These are phyloP conservation scores for Drosophila tripunctata DNA, from an alignment of 2,888 invertebrate genomes.

Conservation along the genomic window DNA sequence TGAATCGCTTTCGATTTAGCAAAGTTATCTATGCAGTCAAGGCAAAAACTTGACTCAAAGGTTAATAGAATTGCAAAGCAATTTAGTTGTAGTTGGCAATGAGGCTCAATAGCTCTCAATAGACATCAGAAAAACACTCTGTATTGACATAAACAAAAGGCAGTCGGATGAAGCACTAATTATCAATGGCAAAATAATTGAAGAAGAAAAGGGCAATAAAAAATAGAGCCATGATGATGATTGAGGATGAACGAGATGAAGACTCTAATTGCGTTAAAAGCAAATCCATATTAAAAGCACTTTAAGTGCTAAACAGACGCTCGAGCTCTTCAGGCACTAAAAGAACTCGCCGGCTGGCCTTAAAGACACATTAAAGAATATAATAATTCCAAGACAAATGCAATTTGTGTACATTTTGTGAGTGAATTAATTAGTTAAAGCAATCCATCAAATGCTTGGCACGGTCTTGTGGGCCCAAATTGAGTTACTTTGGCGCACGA, in stretches of 20 bases:
- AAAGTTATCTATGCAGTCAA: not conserved
- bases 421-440: slow-evolving; percentile 64
- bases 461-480: slow-evolving; percentile 31
- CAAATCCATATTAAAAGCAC: slow-evolving; percentile 53
- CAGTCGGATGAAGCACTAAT: slow-evolving; percentile 41
- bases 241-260: slow-evolving; percentile 13
- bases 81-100: slow-evolving; percentile 40
- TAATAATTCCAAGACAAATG: slow-evolving; percentile 46
- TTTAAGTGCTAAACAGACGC: slow-evolving; percentile 63
- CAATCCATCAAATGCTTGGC: slow-evolving; percentile 57
- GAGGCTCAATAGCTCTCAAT: slow-evolving; percentile 32
- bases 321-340: not conserved
- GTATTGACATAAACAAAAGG: slow-evolving; percentile 1
- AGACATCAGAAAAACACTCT: not conserved
- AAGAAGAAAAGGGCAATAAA: slow-evolving; percentile 28
- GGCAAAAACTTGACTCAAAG: not conserved
- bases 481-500: slow-evolving; percentile 32
- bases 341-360: not conserved
- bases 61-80: slow-evolving; percentile 40
- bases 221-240: slow-evolving; percentile 5
- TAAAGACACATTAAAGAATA: slow-evolving; percentile 44
- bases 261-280: slow-evolving; percentile 58
- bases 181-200: slow-evolving; percentile 69
- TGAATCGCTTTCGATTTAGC: not conserved
- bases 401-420: slow-evolving; percentile 45